These are phyloP conservation scores for Neolamprologus sp. DNA, from an alignment of 2,113 vertebrate genomes.

Conservation along the genomic window DNA sequence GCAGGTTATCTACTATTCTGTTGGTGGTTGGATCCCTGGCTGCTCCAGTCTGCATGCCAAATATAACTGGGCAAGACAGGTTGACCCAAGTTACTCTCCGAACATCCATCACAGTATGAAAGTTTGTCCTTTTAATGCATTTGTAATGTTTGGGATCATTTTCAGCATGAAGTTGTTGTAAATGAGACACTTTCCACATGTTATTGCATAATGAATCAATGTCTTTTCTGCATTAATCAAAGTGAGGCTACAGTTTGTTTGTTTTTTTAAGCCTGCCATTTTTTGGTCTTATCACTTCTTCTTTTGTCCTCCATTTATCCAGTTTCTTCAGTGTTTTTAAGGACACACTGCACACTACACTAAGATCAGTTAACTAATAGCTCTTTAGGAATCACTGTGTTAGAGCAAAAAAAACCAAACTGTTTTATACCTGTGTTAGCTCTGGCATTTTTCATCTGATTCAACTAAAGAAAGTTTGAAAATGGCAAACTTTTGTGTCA, in stretches of 20 bases:
- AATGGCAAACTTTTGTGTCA: not conserved
- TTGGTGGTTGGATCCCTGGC: not conserved
- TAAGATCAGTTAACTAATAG: not conserved
- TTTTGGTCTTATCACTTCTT: not conserved
- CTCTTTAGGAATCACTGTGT: not conserved
- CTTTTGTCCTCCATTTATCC: not conserved
- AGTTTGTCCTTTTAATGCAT: not conserved
- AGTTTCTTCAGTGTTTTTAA: not conserved
- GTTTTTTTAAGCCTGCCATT: not conserved
- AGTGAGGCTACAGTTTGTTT: not conserved
- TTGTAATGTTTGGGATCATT: not conserved
- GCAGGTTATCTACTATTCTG: not conserved
- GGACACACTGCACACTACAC: not conserved
- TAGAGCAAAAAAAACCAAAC: not conserved
- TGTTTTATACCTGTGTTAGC: not conserved
- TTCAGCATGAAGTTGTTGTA: not conserved
- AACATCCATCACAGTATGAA: not conserved
- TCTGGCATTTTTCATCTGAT: not conserved
- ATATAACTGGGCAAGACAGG: not conserved
- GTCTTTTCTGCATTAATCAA: not conserved
- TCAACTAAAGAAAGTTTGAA: not conserved
- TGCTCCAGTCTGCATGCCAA: not conserved
- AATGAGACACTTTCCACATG: not conserved
- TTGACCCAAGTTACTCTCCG: not conserved
- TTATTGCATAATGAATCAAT: not conserved